Conservation (phyloP, 2,797 vertebrate species). For the Melanotaenia trifasciata region DNA sequence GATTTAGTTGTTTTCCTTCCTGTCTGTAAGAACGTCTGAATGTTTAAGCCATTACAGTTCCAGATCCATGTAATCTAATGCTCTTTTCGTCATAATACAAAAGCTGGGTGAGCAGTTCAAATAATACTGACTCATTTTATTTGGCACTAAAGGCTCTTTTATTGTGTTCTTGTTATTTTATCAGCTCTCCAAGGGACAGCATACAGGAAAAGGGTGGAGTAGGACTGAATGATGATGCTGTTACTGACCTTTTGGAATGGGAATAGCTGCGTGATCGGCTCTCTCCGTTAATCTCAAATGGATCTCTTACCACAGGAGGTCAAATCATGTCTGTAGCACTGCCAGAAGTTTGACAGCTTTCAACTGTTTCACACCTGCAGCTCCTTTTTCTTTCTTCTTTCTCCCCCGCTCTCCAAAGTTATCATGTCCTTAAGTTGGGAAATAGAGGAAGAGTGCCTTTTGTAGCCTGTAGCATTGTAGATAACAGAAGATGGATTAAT, state of each 20-base stretch:
- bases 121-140: constrained; percentile 61
- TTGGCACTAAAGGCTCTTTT: constrained; percentile 47
- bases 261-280: constrained; percentile 53
- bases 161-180: constrained; percentile 50
- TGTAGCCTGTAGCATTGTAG: constrained; percentile 15
- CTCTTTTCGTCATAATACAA: constrained; percentile 15
- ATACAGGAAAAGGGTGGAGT: constrained; percentile 57
- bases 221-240: constrained; percentile 51
- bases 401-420: constrained; percentile 11
- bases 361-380: constrained; percentile 79
- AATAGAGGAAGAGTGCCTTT: constrained; percentile 13
- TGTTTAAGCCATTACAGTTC: neutral
- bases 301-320: constrained; percentile 58
- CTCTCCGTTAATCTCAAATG: constrained; percentile 64
- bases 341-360: constrained; percentile 55
- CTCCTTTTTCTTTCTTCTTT: constrained; percentile 12
- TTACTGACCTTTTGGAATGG: constrained; percentile 51
- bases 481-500: constrained; percentile 55
- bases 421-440: constrained; percentile 25
- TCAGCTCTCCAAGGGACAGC: constrained; percentile 48
- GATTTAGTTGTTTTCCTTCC: constrained; percentile 15
- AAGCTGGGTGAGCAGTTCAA: constrained; percentile 23
- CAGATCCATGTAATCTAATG: constrained; percentile 23
- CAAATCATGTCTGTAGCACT: constrained; percentile 47
- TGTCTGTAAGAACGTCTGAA: constrained; percentile 6